Conservation (phyloP, 53 echinoderm and acorn worm genomes). For the Holothuria scabra region DNA sequence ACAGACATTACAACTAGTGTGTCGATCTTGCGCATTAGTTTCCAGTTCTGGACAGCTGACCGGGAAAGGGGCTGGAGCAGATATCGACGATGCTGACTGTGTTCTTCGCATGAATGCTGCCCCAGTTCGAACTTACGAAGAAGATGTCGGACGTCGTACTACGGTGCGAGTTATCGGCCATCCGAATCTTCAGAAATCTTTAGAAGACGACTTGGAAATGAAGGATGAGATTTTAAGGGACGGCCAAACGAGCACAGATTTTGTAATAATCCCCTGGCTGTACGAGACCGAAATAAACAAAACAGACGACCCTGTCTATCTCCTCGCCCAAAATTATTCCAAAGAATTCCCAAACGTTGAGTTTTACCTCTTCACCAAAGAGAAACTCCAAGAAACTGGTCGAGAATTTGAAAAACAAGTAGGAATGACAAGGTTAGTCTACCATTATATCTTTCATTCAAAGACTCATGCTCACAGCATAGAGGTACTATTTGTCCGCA, state of each 20-base stretch:
- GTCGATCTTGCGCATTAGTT: slow-evolving; percentile 63
- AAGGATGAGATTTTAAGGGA: slow-evolving; percentile 52
- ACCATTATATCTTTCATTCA: not conserved
- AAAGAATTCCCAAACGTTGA: slow-evolving; percentile 56
- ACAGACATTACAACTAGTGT: slow-evolving; percentile 61
- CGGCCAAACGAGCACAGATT: slow-evolving; percentile 47
- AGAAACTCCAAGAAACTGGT: slow-evolving; percentile 60
- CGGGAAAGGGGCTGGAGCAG: slow-evolving; percentile 63
- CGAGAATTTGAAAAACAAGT: slow-evolving; percentile 56
- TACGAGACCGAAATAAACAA: slow-evolving; percentile 57
- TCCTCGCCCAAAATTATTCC: slow-evolving; percentile 53
- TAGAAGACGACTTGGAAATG: slow-evolving; percentile 44
- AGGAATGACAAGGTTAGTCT: slow-evolving; percentile 62
- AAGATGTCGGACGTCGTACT: slow-evolving; percentile 74
- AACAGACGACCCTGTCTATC: slow-evolving; percentile 38
- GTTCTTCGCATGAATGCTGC: slow-evolving; percentile 82
- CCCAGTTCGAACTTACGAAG: slow-evolving; percentile 60
- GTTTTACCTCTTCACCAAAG: slow-evolving; percentile 65
- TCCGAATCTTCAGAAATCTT: slow-evolving; percentile 59
- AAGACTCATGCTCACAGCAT: not conserved
- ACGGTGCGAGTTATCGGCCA: slow-evolving; percentile 75
- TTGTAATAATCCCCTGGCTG: slow-evolving; percentile 71
- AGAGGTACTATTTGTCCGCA: too few relatives aligned
- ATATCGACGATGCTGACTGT: slow-evolving; percentile 79
- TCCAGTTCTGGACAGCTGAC: slow-evolving; percentile 74